Conservation (phyloP, 2,113 vertebrate species). For the Ceyx cyanopectus region DNA sequence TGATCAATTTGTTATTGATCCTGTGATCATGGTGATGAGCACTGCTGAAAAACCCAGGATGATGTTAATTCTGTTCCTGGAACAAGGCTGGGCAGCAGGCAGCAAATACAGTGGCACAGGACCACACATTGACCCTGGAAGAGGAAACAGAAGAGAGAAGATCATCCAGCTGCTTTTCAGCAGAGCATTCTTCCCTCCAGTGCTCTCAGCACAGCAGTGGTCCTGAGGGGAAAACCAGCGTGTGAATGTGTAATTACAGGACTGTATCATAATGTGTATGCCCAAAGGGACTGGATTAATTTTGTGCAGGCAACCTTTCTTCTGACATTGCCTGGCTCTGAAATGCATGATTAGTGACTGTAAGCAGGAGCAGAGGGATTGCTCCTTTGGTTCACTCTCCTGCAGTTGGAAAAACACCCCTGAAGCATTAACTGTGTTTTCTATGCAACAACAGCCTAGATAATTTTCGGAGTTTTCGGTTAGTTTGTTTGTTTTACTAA, state of each 20-base stretch:
- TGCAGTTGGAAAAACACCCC: neutral
- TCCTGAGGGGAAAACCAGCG: neutral
- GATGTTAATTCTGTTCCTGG: neutral
- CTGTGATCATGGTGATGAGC: neutral
- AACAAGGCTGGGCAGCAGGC: neutral
- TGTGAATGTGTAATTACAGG: constrained; percentile 29
- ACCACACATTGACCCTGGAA: neutral
- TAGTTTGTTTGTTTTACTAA: neutral
- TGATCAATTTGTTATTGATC: no score
- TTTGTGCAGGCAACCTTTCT: constrained; percentile 38
- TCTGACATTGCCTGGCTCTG: constrained; percentile 49
- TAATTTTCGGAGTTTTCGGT: neutral
- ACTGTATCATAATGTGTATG: neutral
- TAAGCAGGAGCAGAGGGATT: neutral
- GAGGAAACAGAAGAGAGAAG: neutral
- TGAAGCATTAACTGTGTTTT: neutral
- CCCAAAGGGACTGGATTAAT: constrained; percentile 44
- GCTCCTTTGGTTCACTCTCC: neutral
- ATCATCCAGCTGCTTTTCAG: constrained; percentile 3
- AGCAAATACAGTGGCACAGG: neutral
- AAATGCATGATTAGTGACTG: constrained; percentile 29
- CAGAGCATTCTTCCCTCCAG: neutral
- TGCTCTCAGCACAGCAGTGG: neutral
- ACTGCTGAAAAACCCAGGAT: neutral
- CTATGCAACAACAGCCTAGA: neutral